Base-by-base conservation (phyloP, 2,888 invertebrate genomes). In the Zaprionus obscuricornis region DNA sequence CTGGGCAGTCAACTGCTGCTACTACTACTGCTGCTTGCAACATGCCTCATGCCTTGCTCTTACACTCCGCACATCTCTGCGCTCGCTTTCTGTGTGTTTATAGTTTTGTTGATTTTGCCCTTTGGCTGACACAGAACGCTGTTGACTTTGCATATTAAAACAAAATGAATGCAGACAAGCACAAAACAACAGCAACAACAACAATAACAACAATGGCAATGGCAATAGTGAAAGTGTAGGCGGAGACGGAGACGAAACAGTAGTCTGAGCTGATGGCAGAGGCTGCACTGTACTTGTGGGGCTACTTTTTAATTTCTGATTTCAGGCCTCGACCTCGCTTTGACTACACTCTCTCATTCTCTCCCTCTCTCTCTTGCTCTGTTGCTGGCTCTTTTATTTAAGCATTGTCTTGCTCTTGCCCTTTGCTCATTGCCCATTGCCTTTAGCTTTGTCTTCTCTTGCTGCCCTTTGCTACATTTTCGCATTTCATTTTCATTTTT, bases 131-230 rank as follows among this genome's bases (percentile, higher is more conserved):
- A 78, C 74, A 78, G 71, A 76, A 81, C 57, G 74, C 67, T 78
- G 79, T 82, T 82, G 79, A 78, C 79, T 78, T 79, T 78, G 83
- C 78, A 82, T 83, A 78, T 78, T 78, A 83, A 82, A 78, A 73
- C 76, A 69, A 82, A 82, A 74, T 76, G 79, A 78, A 82, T 83
- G 79, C 78, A 81, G 56, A 62, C 66, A 60, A 74, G 58, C 64
- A 63, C 24, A 39, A 40, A 68, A 51, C 33, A 47, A 34, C 34
- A 59, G 31, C 13, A 46, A 33, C 33, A 51, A 16, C 29, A 46
- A 11, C 27, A 51, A 34, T 22, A 33, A 40, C 16, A 29, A 14
- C 8, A 22, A 22, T n/a, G 27, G n/a, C 3, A 29, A 22, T 36
- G 20, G 42, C 8, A 54, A 34, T 34, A 52, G 22, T 22, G 22